Evolutionary conservation across 2,797 vertebrate species (phyloP).

Genomic region (Ceryle rudis): DNA sequence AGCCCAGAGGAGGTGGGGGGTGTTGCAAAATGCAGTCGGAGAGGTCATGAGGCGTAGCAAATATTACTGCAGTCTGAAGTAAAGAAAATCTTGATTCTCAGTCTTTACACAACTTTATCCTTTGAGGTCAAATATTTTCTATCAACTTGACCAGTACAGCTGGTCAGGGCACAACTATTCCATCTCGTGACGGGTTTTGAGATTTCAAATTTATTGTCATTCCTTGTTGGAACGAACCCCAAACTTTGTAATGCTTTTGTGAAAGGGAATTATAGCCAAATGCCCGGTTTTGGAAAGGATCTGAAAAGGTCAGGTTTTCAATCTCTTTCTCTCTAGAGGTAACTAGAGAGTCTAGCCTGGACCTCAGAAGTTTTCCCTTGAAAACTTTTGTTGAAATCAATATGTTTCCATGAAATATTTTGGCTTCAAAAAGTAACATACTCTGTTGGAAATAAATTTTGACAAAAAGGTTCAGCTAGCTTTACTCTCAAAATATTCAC

Average conservation of each 20-base stretch:
- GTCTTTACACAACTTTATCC: constrained; percentile 34
- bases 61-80: not conserved
- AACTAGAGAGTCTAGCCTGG: constrained; percentile 39
- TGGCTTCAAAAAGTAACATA: constrained; percentile 35
- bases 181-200: constrained; percentile 6
- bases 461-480: constrained; percentile 43
- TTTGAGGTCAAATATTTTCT: constrained; percentile 51
- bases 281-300: constrained; percentile 53
- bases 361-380: constrained; percentile 53
- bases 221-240: constrained; percentile 42
- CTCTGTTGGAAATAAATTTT: constrained; percentile 51
- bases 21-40: not conserved
- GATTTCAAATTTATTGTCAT: constrained; percentile 41
- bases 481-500: constrained; percentile 48
- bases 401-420: constrained; percentile 44
- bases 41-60: constrained; percentile 30
- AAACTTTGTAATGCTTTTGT: constrained; percentile 59
- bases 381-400: constrained; percentile 61
- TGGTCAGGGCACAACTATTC: constrained; percentile 50
- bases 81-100: constrained; percentile 31
- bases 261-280: constrained; percentile 62
- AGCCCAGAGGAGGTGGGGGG: not conserved
- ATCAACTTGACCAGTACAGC: constrained; percentile 36
- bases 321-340: constrained; percentile 55
- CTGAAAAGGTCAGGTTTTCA: constrained; percentile 68